Conservation (phyloP, 2,113 vertebrate species). For the Trichechus manatus region DNA sequence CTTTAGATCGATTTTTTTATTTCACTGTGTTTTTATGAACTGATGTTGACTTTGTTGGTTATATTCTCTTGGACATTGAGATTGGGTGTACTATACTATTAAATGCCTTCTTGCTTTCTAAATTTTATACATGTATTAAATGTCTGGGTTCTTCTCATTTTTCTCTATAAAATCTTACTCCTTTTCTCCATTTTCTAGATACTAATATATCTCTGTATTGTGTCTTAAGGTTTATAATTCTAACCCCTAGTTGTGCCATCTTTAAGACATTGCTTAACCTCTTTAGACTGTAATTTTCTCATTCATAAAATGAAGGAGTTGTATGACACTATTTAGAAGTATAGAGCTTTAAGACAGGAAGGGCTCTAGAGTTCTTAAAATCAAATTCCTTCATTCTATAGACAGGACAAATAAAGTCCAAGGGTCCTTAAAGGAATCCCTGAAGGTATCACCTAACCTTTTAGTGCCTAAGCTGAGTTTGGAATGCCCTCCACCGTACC, state of each 20-base stretch:
- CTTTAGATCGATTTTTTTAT: not conserved
- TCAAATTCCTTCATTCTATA: conserved; percentile 20
- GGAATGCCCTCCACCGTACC: not conserved
- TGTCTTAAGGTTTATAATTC: not conserved
- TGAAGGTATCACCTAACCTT: not conserved
- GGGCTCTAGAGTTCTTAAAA: not conserved
- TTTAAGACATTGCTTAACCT: conserved; percentile 42
- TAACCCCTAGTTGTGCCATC: not conserved
- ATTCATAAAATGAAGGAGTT: not conserved
- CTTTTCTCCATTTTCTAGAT: not conserved
- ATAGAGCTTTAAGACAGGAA: not conserved
- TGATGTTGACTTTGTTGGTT: conserved; percentile 19
- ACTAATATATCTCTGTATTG: not conserved
- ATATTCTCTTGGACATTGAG: not conserved
- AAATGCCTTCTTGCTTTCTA: conserved; percentile 21
- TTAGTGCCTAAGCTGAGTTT: not conserved
- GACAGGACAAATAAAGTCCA: not conserved
- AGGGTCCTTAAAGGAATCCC: not conserved
- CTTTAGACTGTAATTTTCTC: too few species aligned
- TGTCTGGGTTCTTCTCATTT: not conserved
- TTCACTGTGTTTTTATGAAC: not conserved
- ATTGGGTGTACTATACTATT: not conserved
- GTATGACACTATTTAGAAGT: not conserved
- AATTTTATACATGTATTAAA: not conserved
- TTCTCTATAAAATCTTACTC: conserved; percentile 3